Evolutionary conservation across 1,140 invertebrate species (phyloP).

Genomic region (Zophobas morio): DNA sequence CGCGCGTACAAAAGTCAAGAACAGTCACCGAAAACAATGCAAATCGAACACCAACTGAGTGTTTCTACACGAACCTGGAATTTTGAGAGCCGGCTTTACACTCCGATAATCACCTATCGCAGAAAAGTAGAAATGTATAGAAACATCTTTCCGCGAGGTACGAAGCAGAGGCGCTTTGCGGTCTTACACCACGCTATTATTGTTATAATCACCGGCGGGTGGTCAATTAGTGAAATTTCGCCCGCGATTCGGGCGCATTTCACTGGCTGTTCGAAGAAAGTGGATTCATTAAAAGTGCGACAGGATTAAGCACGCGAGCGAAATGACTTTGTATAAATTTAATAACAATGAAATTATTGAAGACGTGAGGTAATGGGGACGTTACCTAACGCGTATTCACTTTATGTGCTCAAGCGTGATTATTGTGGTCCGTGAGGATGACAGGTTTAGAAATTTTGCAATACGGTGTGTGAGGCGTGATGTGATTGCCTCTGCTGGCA

Average conservation of each 20-base stretch:
- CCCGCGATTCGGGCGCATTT: too few species aligned
- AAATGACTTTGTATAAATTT: too few species aligned
- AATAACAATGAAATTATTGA: background rate
- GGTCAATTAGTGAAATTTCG: too few species aligned
- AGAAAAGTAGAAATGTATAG: slow-evolving; percentile 18
- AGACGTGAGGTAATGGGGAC: background rate
- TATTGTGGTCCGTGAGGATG: background rate
- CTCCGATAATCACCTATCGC: slow-evolving; percentile 46
- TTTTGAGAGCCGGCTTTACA: slow-evolving; percentile 44
- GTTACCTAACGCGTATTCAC: background rate
- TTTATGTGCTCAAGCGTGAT: background rate
- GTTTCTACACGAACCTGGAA: slow-evolving; percentile 32
- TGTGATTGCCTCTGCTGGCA: too few species aligned
- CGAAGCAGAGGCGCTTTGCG: background rate
- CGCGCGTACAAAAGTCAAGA: background rate
- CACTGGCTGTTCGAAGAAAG: too few species aligned
- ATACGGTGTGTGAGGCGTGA: too few species aligned
- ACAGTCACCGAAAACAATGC: slow-evolving; percentile 2
- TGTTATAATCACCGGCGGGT: too few species aligned
- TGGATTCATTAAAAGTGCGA: too few species aligned
- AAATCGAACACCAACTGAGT: slow-evolving; percentile 1
- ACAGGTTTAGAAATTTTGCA: background rate
- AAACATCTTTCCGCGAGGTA: slow-evolving; percentile 28
- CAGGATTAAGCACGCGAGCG: too few species aligned
- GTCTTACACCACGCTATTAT: slow-evolving; percentile 13